Evolutionary conservation across 2,888 invertebrate species (phyloP).

Genomic region (Aleiodes alternator): DNA sequence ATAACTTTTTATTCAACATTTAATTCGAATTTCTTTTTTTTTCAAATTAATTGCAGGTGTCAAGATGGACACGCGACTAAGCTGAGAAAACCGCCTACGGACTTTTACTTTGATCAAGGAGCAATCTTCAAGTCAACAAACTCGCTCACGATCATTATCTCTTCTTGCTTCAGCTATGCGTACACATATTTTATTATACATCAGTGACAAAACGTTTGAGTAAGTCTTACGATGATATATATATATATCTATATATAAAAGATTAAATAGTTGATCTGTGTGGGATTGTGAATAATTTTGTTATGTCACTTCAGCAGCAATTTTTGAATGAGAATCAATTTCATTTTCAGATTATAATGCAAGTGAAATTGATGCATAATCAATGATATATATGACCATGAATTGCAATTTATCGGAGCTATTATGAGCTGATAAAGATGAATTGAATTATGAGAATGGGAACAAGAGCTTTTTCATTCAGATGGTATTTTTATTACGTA

Average conservation of each 20-base stretch:
- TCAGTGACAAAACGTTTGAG: not conserved
- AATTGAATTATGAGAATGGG: constrained; percentile 11
- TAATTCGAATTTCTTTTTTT: not conserved
- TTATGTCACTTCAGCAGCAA: constrained; percentile 12
- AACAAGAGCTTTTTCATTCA: constrained; percentile 13
- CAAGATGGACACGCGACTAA: constrained; percentile 34
- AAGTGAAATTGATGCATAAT: not conserved
- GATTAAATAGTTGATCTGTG: not conserved
- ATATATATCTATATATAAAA: too few species aligned
- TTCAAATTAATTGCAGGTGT: constrained; percentile 26
- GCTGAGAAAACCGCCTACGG: constrained; percentile 28
- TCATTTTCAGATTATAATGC: constrained; percentile 11
- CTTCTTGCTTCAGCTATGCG: constrained; percentile 1
- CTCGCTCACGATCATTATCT: constrained; percentile 10
- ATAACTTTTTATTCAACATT: not conserved
- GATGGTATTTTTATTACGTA: not conserved
- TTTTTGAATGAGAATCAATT: constrained; percentile 18
- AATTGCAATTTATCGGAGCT: not conserved
- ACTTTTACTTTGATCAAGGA: constrained; percentile 26
- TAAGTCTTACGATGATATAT: not conserved
- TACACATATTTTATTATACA: constrained; percentile 27
- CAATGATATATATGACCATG: not conserved
- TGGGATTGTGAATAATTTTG: constrained; percentile 33
- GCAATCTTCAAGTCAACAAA: constrained; percentile 19
- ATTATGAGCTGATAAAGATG: constrained; percentile 15